Evolutionary conservation across 2,797 vertebrate species (phyloP).

Genomic region (Chiloscyllium punctatum): DNA sequence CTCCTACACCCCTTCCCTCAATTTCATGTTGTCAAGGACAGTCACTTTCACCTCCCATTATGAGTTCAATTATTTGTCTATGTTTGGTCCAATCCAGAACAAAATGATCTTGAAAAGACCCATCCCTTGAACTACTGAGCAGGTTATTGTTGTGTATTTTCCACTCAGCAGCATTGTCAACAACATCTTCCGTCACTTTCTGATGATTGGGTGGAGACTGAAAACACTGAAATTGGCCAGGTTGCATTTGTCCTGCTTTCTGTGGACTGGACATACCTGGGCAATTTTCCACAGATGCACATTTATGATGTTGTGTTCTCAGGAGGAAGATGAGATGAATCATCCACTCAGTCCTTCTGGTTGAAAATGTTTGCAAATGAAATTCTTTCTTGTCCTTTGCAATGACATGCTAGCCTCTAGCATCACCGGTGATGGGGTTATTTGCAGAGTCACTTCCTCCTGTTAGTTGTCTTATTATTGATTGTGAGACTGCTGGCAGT

Average conservation of each 20-base stretch:
- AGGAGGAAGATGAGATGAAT: neutral
- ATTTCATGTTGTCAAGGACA: neutral
- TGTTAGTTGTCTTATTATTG: neutral
- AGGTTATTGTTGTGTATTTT: neutral
- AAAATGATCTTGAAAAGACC: neutral
- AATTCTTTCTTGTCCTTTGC: neutral
- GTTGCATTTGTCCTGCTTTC: neutral
- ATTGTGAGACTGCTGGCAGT: too few relatives aligned
- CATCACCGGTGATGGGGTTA: neutral
- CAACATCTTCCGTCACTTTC: neutral
- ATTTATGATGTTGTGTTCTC: neutral
- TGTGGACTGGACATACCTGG: neutral
- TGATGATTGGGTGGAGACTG: neutral
- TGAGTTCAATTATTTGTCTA: neutral
- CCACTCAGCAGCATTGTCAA: neutral
- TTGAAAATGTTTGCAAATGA: neutral
- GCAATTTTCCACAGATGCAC: too few relatives aligned
- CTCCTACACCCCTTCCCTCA: neutral
- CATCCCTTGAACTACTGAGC: neutral
- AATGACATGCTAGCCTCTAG: neutral
- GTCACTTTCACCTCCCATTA: neutral
- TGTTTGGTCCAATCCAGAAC: neutral
- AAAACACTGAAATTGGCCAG: neutral
- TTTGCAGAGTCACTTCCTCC: neutral
- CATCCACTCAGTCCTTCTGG: neutral